These are phyloP conservation scores for Misgurnus mizolepis DNA, from an alignment of 2,113 vertebrate species.

Conservation along the genomic window DNA sequence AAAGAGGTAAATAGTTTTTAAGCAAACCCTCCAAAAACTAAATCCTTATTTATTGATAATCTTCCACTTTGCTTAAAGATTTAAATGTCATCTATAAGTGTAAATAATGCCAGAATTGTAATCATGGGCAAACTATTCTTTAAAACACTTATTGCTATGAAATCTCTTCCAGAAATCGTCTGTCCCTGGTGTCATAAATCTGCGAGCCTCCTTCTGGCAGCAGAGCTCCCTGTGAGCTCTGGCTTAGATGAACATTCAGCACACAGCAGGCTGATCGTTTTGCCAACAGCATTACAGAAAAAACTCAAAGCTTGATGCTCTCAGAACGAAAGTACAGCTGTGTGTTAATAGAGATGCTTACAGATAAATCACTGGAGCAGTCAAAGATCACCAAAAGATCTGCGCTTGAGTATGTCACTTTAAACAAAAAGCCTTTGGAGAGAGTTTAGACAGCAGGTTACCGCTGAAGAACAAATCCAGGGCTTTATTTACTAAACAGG, in stretches of 20 bases:
- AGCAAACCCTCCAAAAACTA: too few relatives aligned
- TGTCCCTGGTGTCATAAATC: slow-evolving; percentile 14
- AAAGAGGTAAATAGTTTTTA: too few relatives aligned
- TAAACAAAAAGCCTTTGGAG: neutral
- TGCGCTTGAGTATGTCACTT: neutral
- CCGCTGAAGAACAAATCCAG: neutral
- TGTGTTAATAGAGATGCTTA: neutral
- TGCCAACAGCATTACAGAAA: neutral
- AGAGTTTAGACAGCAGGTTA: neutral
- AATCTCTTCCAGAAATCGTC: neutral
- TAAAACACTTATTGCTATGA: neutral
- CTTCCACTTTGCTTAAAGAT: too few relatives aligned
- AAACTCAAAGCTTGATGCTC: neutral
- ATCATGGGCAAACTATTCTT: too few relatives aligned
- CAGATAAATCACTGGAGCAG: neutral
- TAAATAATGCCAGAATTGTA: too few relatives aligned
- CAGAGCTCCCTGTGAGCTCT: neutral
- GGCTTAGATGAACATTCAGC: neutral
- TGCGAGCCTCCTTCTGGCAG: neutral
- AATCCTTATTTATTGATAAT: too few relatives aligned
- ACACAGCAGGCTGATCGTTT: neutral
- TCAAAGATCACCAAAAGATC: neutral
- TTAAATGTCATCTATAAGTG: too few relatives aligned
- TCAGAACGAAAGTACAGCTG: neutral
- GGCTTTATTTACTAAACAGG: too few relatives aligned